Conservation (phyloP, 1,140 invertebrate species). For the Acyrthosiphon pisum region DNA sequence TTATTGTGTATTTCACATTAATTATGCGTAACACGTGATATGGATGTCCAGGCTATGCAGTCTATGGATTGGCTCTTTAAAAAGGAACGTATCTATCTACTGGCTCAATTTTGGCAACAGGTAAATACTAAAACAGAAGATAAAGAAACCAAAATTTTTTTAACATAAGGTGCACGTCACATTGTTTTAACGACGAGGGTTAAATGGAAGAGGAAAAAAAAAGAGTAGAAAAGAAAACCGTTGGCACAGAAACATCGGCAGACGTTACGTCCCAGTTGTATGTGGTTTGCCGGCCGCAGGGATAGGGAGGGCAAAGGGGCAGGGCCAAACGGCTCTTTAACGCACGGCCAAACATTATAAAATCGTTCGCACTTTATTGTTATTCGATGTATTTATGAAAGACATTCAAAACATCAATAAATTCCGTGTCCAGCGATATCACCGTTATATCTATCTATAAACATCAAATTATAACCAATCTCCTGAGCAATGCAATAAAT, state of each 20-base stretch:
- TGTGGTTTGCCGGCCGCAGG: constrained; percentile 21
- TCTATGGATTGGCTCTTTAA: constrained; percentile 95
- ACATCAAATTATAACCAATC: neutral
- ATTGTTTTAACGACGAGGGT: neutral
- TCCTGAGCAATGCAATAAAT: neutral
- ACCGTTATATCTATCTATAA: neutral
- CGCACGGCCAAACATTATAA: neutral
- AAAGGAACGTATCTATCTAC: constrained; percentile 89
- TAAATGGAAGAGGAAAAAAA: neutral
- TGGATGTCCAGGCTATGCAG: constrained; percentile 83
- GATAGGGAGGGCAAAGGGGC: constrained; percentile 48
- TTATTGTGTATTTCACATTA: constrained; percentile 60
- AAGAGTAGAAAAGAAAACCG: constrained; percentile 2
- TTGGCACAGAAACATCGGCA: constrained; percentile 42
- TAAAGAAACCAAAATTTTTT: constrained; percentile 7
- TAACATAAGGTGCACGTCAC: neutral
- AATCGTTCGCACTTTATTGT: neutral
- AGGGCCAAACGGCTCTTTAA: constrained; percentile 45
- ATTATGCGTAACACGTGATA: constrained; percentile 59
- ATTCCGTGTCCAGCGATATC: neutral
- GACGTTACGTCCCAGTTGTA: constrained; percentile 50
- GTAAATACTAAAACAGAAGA: constrained; percentile 66
- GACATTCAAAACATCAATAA: neutral
- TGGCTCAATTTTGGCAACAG: constrained; percentile 94
- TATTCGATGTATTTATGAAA: neutral